Evolutionary conservation across 1,140 invertebrate species (phyloP).

Genomic region (Bombus confusus): DNA sequence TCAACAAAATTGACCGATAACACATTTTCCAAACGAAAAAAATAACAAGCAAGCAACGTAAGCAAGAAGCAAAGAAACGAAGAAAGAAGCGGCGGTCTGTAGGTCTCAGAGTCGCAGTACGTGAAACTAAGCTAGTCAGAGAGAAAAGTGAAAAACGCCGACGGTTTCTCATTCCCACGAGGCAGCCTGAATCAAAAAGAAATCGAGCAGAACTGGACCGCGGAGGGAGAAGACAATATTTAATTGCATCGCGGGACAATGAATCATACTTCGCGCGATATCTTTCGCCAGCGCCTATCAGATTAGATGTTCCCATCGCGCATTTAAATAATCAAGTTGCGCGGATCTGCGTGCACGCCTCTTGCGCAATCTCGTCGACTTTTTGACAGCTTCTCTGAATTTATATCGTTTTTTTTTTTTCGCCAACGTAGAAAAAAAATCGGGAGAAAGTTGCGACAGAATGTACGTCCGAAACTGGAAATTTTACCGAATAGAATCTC

Average conservation of each 20-base stretch:
- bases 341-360: not conserved
- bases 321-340: constrained; percentile 36
- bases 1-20: too few relatives aligned
- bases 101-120: not conserved
- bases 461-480: not conserved
- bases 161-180: constrained; percentile 39
- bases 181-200: constrained; percentile 11
- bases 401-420: not conserved
- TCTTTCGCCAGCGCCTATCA: not conserved
- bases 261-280: constrained; percentile 19
- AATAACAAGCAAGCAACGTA: too few relatives aligned
- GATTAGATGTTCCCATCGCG: constrained; percentile 43
- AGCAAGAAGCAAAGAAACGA: not conserved
- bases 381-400: not conserved
- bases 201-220: constrained; percentile 42
- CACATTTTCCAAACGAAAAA: too few relatives aligned
- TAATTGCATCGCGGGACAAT: constrained; percentile 37
- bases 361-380: constrained; percentile 10
- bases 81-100: not conserved
- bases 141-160: constrained; percentile 23
- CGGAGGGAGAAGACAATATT: constrained; percentile 20
- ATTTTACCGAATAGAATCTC: not conserved
- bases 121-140: constrained; percentile 2
- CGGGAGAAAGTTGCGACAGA: not conserved
- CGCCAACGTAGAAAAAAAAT: rapidly evolving